A percentile compares a stretch with the other conserved stretches of the same genome.
phyloP scores from a whole-genome alignment of 2,113 vertebrate genomes.

The Cacatua alba region DNA sequence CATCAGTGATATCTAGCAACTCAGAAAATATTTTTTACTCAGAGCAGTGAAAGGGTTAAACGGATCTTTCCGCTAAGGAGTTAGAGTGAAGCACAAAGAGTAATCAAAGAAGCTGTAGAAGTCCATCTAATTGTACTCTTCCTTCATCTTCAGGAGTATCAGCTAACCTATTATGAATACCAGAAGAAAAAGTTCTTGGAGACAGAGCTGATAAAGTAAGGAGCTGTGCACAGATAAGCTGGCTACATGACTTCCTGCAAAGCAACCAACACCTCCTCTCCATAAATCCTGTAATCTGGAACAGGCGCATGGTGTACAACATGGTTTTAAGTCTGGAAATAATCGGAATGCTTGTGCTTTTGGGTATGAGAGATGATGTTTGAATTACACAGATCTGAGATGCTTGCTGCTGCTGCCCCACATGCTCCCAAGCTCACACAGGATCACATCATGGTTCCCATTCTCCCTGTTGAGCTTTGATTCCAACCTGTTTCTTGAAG shows the following conservation, averaged over 20 bases:
- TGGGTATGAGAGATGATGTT: neutral
- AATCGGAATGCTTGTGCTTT: neutral
- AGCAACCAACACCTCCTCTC: neutral
- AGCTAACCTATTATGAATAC: neutral
- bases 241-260: neutral
- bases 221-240: neutral
- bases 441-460: rapidly evolving
- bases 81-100: neutral
- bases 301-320: neutral
- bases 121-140: neutral
- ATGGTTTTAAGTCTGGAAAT: neutral
- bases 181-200: neutral
- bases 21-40: neutral
- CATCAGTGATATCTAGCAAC: neutral
- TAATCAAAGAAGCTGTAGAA: neutral
- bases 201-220: neutral
- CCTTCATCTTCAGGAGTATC: constrained; percentile 1
- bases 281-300: constrained; percentile 4
- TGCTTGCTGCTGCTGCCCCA: neutral
- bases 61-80: neutral
- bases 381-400: neutral
- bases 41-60: neutral
- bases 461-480: neutral
- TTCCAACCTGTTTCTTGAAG: neutral
- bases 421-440: rapidly evolving